Base-by-base conservation (phyloP, 2,797 vertebrate species). In the Malacoraja senta region DNA sequence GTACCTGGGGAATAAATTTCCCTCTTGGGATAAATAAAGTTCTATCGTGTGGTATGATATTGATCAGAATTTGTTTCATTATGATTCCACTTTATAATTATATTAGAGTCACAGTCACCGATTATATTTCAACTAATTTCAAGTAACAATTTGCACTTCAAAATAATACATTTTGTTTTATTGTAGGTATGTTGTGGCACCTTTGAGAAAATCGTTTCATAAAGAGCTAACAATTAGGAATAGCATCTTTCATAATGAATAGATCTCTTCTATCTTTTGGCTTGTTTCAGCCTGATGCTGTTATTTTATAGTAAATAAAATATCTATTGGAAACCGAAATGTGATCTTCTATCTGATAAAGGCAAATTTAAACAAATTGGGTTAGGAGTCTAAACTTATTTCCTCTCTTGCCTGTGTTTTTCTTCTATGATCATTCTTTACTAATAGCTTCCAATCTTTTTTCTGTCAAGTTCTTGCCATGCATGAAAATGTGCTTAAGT, bases 401-500 rank as follows among this genome's bases (percentile, higher is more conserved):
- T 71, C 90, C 97, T 97, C 96, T 97, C 96, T 95, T 96, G 97
- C 97, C 97, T 95, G 95, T 96, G 95, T 96, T 96, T 95, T 96
- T 98, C 97, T 96, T 96, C 97, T 97, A 97, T 96, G 96, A 97
- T 98, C 96, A 96, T 96, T 95, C 71, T 93, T 74, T 92, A 92
- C 90, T 92, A 92, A 92, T 92, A 74, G 71, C 77, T 93, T 93
- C 58, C 93, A 96, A 97, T 96, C 96, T 98, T 97, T 93, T 98
- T 96, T 96, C 96, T 97, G 95, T 96, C 96, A 99, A 99, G 99
- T 99, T 97, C 98, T 99, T 97, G 99, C 99, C 97, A 99, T 99
- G 98, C 98, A 99, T 97, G 99, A 99, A 97, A 99, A 99, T 98
- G 99, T 99, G 97, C 98, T 99, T 98, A 99, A 99, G 98, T 99